These are phyloP conservation scores for Nothura maculosa DNA, from an alignment of 2,797 vertebrate genomes.

Conservation along the genomic window DNA sequence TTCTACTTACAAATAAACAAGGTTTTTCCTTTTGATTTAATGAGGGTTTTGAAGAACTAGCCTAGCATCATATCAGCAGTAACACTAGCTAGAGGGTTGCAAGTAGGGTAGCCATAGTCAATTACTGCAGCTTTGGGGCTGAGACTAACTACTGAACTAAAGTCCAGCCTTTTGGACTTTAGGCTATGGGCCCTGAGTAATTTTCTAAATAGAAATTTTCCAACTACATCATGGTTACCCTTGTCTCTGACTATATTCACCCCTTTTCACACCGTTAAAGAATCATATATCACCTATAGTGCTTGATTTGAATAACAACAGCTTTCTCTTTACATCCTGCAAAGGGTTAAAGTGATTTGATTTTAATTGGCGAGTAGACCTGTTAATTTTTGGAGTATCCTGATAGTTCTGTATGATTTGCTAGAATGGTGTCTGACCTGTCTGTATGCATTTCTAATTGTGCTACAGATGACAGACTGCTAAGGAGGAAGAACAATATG, in stretches of 20 bases:
- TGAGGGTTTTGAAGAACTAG: not conserved
- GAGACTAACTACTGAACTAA: no score
- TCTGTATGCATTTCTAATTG: not conserved
- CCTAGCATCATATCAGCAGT: not conserved
- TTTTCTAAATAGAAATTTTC: not conserved
- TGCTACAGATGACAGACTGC: not conserved
- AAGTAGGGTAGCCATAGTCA: not conserved
- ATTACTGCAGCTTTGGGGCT: not conserved
- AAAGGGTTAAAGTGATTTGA: not conserved
- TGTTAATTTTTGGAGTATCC: not conserved
- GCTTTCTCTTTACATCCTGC: not conserved
- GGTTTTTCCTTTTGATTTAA: not conserved
- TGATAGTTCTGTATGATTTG: not conserved
- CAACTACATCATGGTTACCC: not conserved
- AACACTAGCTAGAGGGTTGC: not conserved
- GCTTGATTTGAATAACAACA: not conserved
- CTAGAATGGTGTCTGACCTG: not conserved
- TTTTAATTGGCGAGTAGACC: not conserved
- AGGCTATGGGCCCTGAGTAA: not conserved
- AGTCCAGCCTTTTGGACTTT: not conserved
- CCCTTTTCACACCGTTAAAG: fast-evolving
- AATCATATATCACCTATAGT: not conserved
- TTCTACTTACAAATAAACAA: not conserved
- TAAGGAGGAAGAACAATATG: not conserved
- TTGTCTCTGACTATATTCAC: not conserved